Evolutionary conservation across 2,113 vertebrate species (phyloP).

Genomic region (Rhinichthys klamathensis): DNA sequence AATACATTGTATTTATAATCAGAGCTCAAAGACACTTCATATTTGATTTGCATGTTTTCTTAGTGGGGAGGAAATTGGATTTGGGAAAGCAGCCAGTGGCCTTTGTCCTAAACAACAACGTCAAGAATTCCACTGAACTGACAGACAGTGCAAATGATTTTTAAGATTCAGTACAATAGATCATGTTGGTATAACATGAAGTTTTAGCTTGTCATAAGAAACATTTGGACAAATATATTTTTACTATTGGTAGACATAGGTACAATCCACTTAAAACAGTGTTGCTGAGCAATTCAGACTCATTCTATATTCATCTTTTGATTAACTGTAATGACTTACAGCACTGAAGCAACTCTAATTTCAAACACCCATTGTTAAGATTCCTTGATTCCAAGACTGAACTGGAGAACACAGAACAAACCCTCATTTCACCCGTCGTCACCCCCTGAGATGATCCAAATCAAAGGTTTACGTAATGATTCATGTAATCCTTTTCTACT

Average conservation of each 20-base stretch:
- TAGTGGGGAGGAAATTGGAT: conserved; percentile 22
- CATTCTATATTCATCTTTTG: background rate
- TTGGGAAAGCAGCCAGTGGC: conserved; percentile 33
- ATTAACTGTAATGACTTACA: background rate
- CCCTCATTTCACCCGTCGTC: conserved; percentile 26
- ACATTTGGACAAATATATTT: conserved; percentile 24
- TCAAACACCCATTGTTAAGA: background rate
- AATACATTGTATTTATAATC: conserved; percentile 54
- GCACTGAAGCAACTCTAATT: background rate
- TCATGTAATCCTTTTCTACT: background rate
- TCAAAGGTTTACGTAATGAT: background rate
- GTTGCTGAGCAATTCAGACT: background rate
- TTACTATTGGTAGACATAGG: background rate
- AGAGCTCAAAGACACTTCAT: conserved; percentile 47
- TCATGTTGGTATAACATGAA: conserved; percentile 17
- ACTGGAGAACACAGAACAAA: conserved; percentile 24
- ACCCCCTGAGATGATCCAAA: conserved; percentile 25
- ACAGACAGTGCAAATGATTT: conserved; percentile 17
- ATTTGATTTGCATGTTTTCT: conserved; percentile 23
- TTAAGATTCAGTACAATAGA: background rate
- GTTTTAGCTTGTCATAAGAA: background rate
- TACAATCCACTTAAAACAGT: background rate
- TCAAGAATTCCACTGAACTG: background rate
- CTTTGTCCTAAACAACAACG: conserved; percentile 19
- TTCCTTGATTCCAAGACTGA: background rate